Base-by-base conservation (phyloP, 2,113 vertebrate genomes). In the Siniperca chuatsi region DNA sequence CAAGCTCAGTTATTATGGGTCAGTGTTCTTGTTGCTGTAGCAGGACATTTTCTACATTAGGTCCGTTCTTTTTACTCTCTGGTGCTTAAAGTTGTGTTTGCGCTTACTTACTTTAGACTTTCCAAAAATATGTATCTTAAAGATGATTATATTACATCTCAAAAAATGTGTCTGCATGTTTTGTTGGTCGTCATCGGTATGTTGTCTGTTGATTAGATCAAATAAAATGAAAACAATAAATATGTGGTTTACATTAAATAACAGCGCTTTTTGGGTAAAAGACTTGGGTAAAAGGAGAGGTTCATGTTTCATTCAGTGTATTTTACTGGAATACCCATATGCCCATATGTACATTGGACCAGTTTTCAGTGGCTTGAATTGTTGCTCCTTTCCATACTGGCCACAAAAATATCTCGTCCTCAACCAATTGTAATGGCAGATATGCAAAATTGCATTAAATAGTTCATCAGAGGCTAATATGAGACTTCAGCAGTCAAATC, bases 101-200 rank as follows among this genome's bases (percentile, higher is more conserved):
- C 60, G 58, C 35, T 65, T 15, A 20, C 16, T 40, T 78, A 29
- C 29, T 29, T 29, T 4, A 29, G 20, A n/a, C 7, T 8, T 58
- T 23, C 16, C 16, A 58, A 46, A 40, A 40, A 21, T 23, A 20
- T 21, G 13, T 13, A 18, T 46, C 13, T 71, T 25, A 15, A 42
- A 60, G 12, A 76, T 55, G 10, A 35, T 55, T 61, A 46, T 62
- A 29, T 33, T 50, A 52, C 44, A 42, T 25, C 4, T 48, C 3
- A 21, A 64, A 66, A 21, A 55, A 70, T 18, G 1, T 44, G 58
- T 68, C 61, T 75, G 83, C 76, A 82, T 92, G 65, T 50, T 37
- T 48, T 58, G 64, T 72, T 58, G 12, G 55, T 80, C 44, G 10
- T 75, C 42, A 37, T 75, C 18, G n/a, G n/a, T 65, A 25, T 64